Evolutionary conservation across 2,113 vertebrate genomes (phyloP), one percentile per base, ranked within the genome.

Genomic region (Oreochromis spilurus): DNA sequence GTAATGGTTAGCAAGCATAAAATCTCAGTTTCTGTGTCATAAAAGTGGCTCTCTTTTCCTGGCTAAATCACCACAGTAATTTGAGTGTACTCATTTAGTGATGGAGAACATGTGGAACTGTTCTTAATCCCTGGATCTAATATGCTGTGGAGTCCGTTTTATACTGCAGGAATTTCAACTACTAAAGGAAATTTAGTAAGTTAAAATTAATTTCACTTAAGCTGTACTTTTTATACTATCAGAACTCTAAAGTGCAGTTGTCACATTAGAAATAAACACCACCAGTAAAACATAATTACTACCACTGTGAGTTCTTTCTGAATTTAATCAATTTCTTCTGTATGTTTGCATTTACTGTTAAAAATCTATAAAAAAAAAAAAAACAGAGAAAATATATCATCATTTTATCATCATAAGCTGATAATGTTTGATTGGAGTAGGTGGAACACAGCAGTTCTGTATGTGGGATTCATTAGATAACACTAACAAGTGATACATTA

Each of bases 21-120:
- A 67, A 40, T 65, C 60, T 65, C 34, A 0, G 4, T 65, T 65
- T 67, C 0, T 67, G 62, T 0, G 34, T 0, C 34, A 67, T 1
- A 21, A 67, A 40, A 40, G 62, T 67, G 62, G 19, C 34, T 67
- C 62, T 67, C 19, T 67, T 5, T 40, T 40, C 62, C 21, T 24
- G 60, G 17, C 10, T 65, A 38, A 36, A 38, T 65, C 60, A 65
- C 60, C 31, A n/a, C 5, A 17, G 60, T n/a, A 65, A 65, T 13
- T 67, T 40, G n/a, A 11, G 9, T 36, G 58, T 19, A 0, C 16
- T 67, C n/a, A 40, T 38, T 67, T 70, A 40, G 7, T 21, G 62
- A 70, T 9, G 62, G 1, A 40, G 36, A 24, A 2, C 11, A 70
- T 14, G 12, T 2, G n/a, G 12, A 70, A 70, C 11, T 43, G 40